Percentiles rank a stretch among this genome's conserved stretches.
These are phyloP conservation scores for Pterocles gutturalis DNA, from an alignment of 2,113 vertebrate species.

Conservation along the genomic window DNA sequence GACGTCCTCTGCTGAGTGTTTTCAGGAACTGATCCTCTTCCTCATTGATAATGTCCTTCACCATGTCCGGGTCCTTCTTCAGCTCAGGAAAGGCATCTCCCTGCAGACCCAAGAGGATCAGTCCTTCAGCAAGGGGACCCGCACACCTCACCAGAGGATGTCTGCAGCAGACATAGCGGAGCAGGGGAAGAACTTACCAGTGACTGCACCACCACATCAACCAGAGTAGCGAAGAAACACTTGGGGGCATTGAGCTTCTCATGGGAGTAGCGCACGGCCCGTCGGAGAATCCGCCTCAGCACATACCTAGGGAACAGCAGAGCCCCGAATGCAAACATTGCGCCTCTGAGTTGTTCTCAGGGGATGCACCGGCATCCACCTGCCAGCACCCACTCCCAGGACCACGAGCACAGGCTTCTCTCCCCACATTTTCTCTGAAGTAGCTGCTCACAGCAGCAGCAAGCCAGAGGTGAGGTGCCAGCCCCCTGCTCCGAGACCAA, in stretches of 20 bases:
- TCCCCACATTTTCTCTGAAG: not conserved
- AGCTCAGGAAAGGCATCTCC: conserved; percentile 95
- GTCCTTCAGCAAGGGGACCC: not conserved
- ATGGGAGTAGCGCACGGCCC: conserved; percentile 93
- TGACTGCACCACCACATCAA: conserved; percentile 93
- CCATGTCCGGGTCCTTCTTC: conserved; percentile 95
- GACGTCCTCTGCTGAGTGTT: conserved; percentile 94
- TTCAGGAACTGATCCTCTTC: conserved; percentile 97
- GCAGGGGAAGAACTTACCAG: conserved; percentile 80
- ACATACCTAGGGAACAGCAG: conserved; percentile 85
- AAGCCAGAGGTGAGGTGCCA: not conserved
- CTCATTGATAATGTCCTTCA: conserved; percentile 97
- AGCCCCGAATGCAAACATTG: accelerated
- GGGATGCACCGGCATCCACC: not conserved
- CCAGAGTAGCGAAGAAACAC: conserved; percentile 94
- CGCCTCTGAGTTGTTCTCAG: not conserved
- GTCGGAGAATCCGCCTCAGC: conserved; percentile 93
- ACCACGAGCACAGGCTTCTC: not conserved
- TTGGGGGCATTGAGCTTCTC: conserved; percentile 93
- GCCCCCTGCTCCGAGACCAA: not conserved
- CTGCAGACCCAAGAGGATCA: conserved; percentile 68
- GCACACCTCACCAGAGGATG: not conserved
- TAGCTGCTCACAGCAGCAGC: not conserved
- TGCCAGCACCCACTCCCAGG: not conserved
- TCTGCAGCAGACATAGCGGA: not conserved